Base-by-base conservation (phyloP, 2,113 vertebrate species). In the Arenaria interpres region DNA sequence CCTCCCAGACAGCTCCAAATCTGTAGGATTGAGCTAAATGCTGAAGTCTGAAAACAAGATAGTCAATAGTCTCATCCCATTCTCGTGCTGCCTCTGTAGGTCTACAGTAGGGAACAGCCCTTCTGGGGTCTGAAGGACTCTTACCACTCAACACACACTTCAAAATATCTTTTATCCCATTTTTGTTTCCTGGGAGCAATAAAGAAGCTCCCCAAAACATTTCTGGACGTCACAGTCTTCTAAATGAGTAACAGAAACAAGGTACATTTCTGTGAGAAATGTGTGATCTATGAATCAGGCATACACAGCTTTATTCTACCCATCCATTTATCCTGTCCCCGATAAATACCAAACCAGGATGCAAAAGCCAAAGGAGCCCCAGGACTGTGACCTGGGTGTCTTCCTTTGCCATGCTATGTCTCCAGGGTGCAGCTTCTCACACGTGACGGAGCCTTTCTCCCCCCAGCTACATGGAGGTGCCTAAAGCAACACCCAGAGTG, bases 1-100 rank as follows among this genome's bases (percentile, higher is more conserved):
- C 88, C 43, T 87, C 69, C 37, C 39, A 69, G 90, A 85, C 67
- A 86, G 46, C 43, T 94, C 89, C 81, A 91, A 79, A 95, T 64
- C 67, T 79, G 50, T 25, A 82, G 88, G 73, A 85, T 9, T 94
- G 81, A 86, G 63, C 78, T 76, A 83, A 85, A 56, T 77, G 30
- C 45, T 60, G 39, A 89, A 22, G 7, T n/a, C 80, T 78, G 66
- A 45, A 87, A 96, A 89, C 39, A 92, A 93, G 76, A 50, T 5
- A 84, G 86, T 90, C 90, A 79, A 93, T 85, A 94, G 64, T 33
- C 18, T 93, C 53, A 51, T 85, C 56, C 60, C 24, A 4, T 87
- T 83, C 67, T 81, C 91, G 51, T 90, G 45, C 50, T 90, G 32
- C 50, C 66, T 67, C 8, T 67, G 50, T 37, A 3, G 17, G 27